Base-by-base conservation (phyloP, 2,113 vertebrate genomes). In the Vidua macroura region DNA sequence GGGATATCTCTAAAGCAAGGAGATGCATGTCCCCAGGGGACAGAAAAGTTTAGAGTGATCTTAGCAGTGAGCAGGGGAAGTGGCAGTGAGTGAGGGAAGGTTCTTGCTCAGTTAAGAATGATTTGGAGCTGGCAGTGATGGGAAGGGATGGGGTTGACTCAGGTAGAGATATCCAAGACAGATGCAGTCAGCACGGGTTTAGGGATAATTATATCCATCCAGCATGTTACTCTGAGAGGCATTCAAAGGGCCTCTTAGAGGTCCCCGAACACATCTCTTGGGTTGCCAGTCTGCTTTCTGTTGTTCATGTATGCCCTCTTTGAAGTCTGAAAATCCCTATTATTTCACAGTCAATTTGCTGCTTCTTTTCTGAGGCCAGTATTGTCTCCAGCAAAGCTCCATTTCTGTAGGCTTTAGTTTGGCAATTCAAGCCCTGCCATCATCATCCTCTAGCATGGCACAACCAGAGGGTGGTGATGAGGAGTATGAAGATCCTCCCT, bases 261-360 rank as follows among this genome's bases (percentile, higher is more conserved):
- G 76, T 81, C 67, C 69, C 56, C 62, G 35, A 95, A 83, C 81
- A 72, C 92, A 83, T 94, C 76, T 89, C 80, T 88, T 44, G 63
- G 44, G 55, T 67, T 93, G 91, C 70, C 88, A 83, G 73, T 44
- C 66, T 90, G 86, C 86, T 92, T 89, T 91, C 94, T 89, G 79
- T 70, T 95, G 84, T 73, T 87, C 85, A 73, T 85, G 41, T 84
- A 92, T 1, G 2, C 55, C 33, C 25, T n/a, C 93, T 96, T 95
- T 96, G 96, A 97, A 91, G 92, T 83, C 81, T 91, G 78, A 84
- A 96, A 96, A 92, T 83, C 93, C 85, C 86, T 96, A 22, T 93
- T 93, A 90, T 94, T 97, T 96, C 90, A 91, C 1, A 5, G 72
- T 90, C 94, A 88, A 73, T 91, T 96, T 95, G 60, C 60, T 75